Conservation (phyloP, 2,113 vertebrate genomes). For the Macrotis lagotis region DNA sequence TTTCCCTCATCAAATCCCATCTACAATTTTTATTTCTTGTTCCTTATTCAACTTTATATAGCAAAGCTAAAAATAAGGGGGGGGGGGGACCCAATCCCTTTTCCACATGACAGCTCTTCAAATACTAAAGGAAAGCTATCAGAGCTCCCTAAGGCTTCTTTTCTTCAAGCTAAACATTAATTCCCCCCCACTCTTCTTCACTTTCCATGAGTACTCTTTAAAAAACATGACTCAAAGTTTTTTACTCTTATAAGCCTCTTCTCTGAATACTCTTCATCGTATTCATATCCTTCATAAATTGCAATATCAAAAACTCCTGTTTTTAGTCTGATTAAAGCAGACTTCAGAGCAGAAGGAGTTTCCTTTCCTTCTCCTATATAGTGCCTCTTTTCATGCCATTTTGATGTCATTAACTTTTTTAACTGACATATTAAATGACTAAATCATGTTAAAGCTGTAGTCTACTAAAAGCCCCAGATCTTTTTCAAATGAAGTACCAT, state of each 20-base stretch:
- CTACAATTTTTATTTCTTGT: not conserved
- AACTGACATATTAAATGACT: not conserved
- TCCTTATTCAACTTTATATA: constrained; percentile 23
- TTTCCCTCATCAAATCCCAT: not conserved
- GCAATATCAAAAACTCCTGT: too few species aligned
- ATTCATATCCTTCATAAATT: too few species aligned
- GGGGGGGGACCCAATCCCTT: not conserved
- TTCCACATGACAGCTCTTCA: constrained; percentile 1
- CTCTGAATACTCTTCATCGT: too few species aligned
- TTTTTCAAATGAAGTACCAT: not conserved
- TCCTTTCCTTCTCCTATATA: not conserved
- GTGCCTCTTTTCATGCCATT: not conserved
- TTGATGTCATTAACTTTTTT: not conserved
- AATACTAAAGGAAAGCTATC: not conserved
- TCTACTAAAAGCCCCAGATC: not conserved
- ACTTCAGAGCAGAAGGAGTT: too few species aligned
- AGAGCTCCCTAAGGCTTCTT: constrained; percentile 10
- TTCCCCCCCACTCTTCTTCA: too few species aligned
- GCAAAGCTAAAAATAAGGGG: not conserved
- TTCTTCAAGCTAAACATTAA: not conserved
- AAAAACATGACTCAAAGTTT: too few species aligned
- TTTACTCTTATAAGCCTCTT: too few species aligned
- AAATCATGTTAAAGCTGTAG: not conserved
- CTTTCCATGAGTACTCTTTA: too few species aligned
- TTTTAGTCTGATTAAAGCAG: too few species aligned